Conservation (phyloP, 2,888 invertebrate species). For the Itoplectis maculator region DNA sequence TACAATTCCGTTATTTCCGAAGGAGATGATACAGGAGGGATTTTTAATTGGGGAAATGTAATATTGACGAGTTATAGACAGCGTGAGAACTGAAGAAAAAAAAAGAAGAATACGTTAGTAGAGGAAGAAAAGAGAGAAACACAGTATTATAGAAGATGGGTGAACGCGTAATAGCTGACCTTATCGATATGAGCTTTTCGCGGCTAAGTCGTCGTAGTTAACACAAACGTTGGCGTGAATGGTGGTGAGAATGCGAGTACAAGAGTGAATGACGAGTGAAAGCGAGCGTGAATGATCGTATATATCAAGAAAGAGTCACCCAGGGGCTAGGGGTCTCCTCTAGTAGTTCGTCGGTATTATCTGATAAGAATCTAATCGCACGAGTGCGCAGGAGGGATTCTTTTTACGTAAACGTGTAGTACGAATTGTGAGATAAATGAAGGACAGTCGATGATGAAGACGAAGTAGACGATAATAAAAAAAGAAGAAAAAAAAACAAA, state of each 20-base stretch:
- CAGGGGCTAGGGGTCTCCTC: conserved; percentile 72
- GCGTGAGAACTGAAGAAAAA: conserved; percentile 16
- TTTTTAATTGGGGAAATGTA: conserved; percentile 26
- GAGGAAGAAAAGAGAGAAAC: conserved; percentile 52
- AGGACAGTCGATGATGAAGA: conserved; percentile 27
- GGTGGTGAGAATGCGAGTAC: conserved; percentile 13
- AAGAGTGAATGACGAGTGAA: conserved; percentile 3
- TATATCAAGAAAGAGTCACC: conserved; percentile 57
- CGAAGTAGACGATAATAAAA: conserved; percentile 42
- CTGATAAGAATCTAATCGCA: conserved; percentile 69
- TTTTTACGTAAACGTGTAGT: conserved; percentile 65
- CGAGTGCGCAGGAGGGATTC: conserved; percentile 62
- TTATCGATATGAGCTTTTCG: conserved; percentile 66
- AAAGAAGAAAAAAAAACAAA: conserved; percentile 43
- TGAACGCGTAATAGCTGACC: conserved; percentile 56
- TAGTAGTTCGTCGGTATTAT: conserved; percentile 71
- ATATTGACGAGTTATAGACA: conserved; percentile 51
- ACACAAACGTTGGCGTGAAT: conserved; percentile 39
- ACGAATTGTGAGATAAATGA: conserved; percentile 54
- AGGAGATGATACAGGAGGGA: conserved; percentile 12
- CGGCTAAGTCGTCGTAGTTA: conserved; percentile 68
- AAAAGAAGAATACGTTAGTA: conserved; percentile 23
- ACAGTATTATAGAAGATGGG: conserved; percentile 63
- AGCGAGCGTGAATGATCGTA: conserved; percentile 46
- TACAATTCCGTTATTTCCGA: conserved; percentile 43